Percentiles rank a stretch among this genome's conserved stretches.
Evolutionary conservation across 2,888 invertebrate genomes (phyloP).

Genomic region (Rhagophthalmus giganteus): DNA sequence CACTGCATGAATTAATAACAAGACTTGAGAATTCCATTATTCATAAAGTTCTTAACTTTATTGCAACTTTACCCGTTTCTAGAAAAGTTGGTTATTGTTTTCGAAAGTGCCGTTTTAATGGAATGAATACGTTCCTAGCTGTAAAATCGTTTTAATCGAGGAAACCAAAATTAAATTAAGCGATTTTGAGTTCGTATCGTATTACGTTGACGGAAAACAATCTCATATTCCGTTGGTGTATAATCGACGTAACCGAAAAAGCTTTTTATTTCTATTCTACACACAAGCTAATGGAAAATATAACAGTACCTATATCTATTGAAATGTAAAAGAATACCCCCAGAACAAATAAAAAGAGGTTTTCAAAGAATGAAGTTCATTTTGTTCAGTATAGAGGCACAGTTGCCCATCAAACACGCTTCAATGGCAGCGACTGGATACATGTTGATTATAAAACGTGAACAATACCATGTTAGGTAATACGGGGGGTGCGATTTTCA

Average conservation of each 20-base stretch:
- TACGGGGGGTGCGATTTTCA: conserved; percentile 33
- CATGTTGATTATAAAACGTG: conserved; percentile 35
- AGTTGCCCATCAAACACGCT: conserved; percentile 36
- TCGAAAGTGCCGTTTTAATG: too few relatives aligned
- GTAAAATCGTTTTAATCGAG: too few relatives aligned
- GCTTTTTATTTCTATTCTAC: conserved; percentile 17
- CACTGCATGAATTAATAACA: conserved; percentile 33
- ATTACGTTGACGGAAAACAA: conserved; percentile 10
- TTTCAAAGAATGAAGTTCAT: conserved; percentile 30
- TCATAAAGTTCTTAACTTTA: conserved; percentile 35
- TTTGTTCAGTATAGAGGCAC: conserved; percentile 30
- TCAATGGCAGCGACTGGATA: conserved; percentile 33
- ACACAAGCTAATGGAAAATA: conserved; percentile 32
- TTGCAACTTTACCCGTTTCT: conserved; percentile 23
- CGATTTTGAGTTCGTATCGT: too few relatives aligned
- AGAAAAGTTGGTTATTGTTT: conserved; percentile 25
- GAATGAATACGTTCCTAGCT: too few relatives aligned
- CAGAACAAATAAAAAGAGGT: conserved; percentile 36
- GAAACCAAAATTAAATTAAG: too few relatives aligned
- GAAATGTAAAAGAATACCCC: conserved; percentile 37
- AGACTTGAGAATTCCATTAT: conserved; percentile 36
- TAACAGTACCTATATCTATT: conserved; percentile 33
- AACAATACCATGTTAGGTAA: conserved; percentile 36
- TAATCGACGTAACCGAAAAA: conserved; percentile 23
- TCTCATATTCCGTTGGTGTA: conserved; percentile 6